These are phyloP conservation scores for Astur gentilis DNA, from an alignment of 2,113 vertebrate genomes.

Conservation along the genomic window DNA sequence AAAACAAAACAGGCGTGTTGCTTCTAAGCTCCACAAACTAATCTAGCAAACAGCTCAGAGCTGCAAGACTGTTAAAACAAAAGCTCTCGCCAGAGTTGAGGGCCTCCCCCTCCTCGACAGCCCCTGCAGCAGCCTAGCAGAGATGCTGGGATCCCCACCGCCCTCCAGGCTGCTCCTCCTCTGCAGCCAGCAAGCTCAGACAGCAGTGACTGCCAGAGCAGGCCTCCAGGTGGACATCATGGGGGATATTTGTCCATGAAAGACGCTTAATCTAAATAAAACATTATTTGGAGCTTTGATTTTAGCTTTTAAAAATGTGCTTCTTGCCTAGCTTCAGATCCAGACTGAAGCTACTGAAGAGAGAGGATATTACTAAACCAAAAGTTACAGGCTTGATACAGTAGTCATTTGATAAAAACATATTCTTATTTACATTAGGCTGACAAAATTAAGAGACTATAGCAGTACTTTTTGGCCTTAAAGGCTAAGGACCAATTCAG, in stretches of 20 bases:
- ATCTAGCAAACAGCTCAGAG: not conserved
- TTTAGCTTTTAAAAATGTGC: not conserved
- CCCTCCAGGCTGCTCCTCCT: not conserved
- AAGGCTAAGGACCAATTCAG: not conserved
- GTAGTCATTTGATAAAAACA: not conserved
- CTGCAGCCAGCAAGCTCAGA: not conserved
- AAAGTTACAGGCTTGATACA: not conserved
- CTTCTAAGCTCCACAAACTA: not conserved
- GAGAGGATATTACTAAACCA: not conserved
- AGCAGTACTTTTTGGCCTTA: not conserved
- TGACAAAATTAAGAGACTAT: not conserved
- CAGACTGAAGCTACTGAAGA: not conserved
- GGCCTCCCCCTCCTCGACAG: rapidly evolving
- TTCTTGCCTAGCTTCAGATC: not conserved
- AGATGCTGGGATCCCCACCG: not conserved
- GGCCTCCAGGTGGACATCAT: not conserved
- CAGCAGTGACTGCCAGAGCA: not conserved
- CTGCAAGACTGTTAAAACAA: not conserved
- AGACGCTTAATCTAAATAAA: not conserved
- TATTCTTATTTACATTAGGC: not conserved
- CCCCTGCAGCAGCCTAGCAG: not conserved
- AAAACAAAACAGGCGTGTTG: not conserved
- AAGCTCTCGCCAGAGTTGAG: not conserved
- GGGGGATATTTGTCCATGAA: not conserved
- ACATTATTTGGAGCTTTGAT: not conserved